A percentile compares a stretch with the other conserved stretches of the same genome.
These are phyloP conservation scores for Dolichomitus sp. DNA, from an alignment of 2,888 invertebrate genomes.

Conservation along the genomic window DNA sequence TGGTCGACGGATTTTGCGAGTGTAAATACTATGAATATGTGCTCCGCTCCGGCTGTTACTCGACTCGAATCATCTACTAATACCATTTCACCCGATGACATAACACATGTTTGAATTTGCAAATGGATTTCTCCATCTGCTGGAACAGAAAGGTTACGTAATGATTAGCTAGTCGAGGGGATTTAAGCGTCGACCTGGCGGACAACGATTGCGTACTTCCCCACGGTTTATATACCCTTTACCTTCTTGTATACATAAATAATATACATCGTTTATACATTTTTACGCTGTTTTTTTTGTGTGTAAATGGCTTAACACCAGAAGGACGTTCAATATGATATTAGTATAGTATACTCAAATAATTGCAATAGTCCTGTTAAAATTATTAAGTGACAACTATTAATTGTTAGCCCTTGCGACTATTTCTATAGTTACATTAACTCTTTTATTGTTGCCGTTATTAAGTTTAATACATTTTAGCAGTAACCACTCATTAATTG, in stretches of 20 bases:
- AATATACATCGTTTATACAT: slow-evolving; percentile 34
- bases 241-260: slow-evolving; percentile 7
- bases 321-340: neutral
- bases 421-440: no score
- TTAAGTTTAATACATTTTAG: no score
- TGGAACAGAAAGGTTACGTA: slow-evolving; percentile 12
- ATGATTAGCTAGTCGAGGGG: slow-evolving; percentile 8
- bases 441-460: no score
- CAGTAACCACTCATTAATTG: no score
- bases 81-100: slow-evolving; percentile 1
- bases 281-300: slow-evolving; percentile 12
- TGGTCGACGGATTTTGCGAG: slow-evolving; percentile 18
- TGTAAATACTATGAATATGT: slow-evolving; percentile 9
- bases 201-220: slow-evolving; percentile 34
- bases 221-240: slow-evolving; percentile 12
- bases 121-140: neutral
- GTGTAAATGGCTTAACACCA: neutral
- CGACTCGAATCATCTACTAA: slow-evolving; percentile 3
- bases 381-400: neutral
- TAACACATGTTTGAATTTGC: neutral
- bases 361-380: neutral
- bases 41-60: slow-evolving; percentile 9
- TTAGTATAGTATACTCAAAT: neutral
- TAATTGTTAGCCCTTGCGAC: no score
- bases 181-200: slow-evolving; percentile 21